phyloP scores from a whole-genome alignment of 2,797 vertebrate genomes.

The Sebastes oblongus region DNA sequence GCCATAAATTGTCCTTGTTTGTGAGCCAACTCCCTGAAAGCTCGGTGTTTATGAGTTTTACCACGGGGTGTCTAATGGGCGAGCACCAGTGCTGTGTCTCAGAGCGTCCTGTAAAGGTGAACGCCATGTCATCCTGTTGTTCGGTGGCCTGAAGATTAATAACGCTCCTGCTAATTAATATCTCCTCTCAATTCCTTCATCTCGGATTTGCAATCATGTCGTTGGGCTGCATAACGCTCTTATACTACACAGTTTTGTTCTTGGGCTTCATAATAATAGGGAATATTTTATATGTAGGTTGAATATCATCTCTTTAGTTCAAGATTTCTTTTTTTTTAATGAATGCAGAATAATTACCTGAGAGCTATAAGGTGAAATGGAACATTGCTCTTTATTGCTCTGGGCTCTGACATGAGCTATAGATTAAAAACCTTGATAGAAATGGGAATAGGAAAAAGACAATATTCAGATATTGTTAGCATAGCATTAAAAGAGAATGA shows the following conservation, averaged over 20 bases:
- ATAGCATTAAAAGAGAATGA: constrained; percentile 76
- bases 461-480: constrained; percentile 77
- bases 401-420: constrained; percentile 58
- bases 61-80: constrained; percentile 71
- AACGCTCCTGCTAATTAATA: constrained; percentile 77
- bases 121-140: constrained; percentile 61
- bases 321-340: constrained; percentile 65
- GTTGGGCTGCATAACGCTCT: constrained; percentile 27
- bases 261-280: constrained; percentile 15
- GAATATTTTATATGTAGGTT: constrained; percentile 27
- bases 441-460: constrained; percentile 55
- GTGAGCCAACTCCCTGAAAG: constrained; percentile 78
- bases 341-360: constrained; percentile 78
- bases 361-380: constrained; percentile 74
- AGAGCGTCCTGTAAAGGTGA: constrained; percentile 80
- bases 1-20: constrained; percentile 85
- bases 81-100: constrained; percentile 43
- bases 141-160: constrained; percentile 71
- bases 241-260: constrained; percentile 10
- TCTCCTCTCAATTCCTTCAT: constrained; percentile 70
- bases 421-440: constrained; percentile 73
- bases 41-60: constrained; percentile 79
- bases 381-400: constrained; percentile 74
- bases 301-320: constrained; percentile 10
- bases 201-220: constrained; percentile 50